Evolutionary conservation across 2,113 vertebrate genomes (phyloP).

Genomic region (Oncorhynchus nerka): DNA sequence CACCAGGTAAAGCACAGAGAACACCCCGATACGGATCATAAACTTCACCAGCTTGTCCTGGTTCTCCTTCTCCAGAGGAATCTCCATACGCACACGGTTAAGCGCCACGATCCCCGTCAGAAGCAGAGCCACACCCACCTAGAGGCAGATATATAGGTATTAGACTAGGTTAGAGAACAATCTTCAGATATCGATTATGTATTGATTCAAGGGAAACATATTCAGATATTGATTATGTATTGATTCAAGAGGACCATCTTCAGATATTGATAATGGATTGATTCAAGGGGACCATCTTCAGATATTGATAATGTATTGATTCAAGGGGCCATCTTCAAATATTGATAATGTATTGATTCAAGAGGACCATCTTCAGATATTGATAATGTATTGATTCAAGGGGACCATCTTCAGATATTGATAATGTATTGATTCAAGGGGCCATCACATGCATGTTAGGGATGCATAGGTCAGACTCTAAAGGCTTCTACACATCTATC

Average conservation of each 20-base stretch:
- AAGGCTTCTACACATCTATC: no score
- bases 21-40: slow-evolving; percentile 98
- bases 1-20: slow-evolving; percentile 93
- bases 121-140: slow-evolving; percentile 88
- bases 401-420: no score
- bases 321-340: neutral
- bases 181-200: no score
- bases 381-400: no score
- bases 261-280: neutral
- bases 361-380: no score
- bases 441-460: no score
- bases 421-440: no score
- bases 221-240: no score
- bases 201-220: no score
- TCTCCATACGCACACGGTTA: slow-evolving; percentile 96
- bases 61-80: slow-evolving; percentile 97
- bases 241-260: neutral
- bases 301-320: neutral
- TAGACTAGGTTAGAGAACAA: neutral
- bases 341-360: neutral
- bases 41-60: slow-evolving; percentile 99
- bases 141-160: neutral
- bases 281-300: neutral
- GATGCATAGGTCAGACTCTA: no score
- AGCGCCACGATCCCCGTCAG: slow-evolving; percentile 94